Evolutionary conservation across 2,113 vertebrate species (phyloP).

Genomic region (Noctilio leporinus): DNA sequence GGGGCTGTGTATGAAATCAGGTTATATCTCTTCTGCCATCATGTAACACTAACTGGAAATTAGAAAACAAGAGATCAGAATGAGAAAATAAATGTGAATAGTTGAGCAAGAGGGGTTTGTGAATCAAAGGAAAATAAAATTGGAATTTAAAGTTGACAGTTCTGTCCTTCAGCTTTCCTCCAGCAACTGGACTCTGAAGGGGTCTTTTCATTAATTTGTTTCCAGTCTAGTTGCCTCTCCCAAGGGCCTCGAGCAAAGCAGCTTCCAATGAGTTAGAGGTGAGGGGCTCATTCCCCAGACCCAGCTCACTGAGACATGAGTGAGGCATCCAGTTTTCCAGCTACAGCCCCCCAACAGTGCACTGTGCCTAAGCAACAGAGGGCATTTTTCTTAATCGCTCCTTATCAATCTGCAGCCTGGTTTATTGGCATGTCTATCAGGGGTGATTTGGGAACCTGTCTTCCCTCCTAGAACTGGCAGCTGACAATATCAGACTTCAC

Average conservation of each 20-base stretch:
- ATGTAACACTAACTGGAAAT: background rate
- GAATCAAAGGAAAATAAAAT: background rate
- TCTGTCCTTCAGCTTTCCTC: background rate
- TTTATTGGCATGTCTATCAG: constrained; percentile 44
- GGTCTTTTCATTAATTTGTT: background rate
- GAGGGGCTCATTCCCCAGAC: background rate
- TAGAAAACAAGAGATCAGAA: background rate
- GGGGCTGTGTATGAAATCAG: background rate
- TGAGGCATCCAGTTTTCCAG: background rate
- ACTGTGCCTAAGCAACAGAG: background rate
- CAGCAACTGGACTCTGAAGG: background rate
- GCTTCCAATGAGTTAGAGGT: background rate
- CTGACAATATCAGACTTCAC: background rate
- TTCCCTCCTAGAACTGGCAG: background rate
- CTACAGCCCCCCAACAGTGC: background rate
- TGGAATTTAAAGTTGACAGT: background rate
- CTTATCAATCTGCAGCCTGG: background rate
- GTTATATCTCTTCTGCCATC: background rate
- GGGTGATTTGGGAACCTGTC: background rate
- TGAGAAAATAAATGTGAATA: background rate
- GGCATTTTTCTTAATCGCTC: background rate
- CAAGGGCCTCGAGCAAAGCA: background rate
- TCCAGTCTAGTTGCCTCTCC: background rate
- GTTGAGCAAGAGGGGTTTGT: background rate
- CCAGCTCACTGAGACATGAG: background rate